Evolutionary conservation across 2,888 invertebrate species (phyloP).

Genomic region (Acleris literana): DNA sequence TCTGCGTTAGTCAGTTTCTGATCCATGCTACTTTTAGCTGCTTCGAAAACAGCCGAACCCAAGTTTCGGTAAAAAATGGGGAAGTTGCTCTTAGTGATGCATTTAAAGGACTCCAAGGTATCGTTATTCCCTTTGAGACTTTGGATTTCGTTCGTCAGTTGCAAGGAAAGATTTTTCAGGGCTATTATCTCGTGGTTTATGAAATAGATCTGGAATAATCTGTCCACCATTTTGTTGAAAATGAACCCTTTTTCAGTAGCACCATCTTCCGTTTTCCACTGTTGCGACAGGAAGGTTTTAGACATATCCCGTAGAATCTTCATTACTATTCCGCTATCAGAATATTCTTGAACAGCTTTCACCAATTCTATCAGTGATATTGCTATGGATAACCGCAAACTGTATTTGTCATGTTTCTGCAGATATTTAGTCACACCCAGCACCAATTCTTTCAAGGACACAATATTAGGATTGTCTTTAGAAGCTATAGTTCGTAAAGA

Average conservation of each 20-base stretch:
- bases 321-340: slow-evolving; percentile 63
- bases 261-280: slow-evolving; percentile 88
- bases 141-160: slow-evolving; percentile 82
- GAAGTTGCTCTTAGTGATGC: slow-evolving; percentile 87
- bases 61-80: slow-evolving; percentile 86
- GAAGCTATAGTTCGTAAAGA: slow-evolving; percentile 68
- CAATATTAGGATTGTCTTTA: slow-evolving; percentile 52
- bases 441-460: slow-evolving; percentile 65
- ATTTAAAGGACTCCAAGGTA: slow-evolving; percentile 83
- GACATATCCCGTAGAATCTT: slow-evolving; percentile 74
- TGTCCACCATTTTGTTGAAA: slow-evolving; percentile 86
- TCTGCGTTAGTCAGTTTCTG: slow-evolving; percentile 82
- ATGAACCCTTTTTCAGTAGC: slow-evolving; percentile 85
- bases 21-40: slow-evolving; percentile 76
- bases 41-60: slow-evolving; percentile 84
- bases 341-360: slow-evolving; percentile 73
- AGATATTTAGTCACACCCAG: slow-evolving; percentile 67
- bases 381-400: slow-evolving; percentile 81
- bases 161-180: slow-evolving; percentile 82
- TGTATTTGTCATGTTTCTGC: slow-evolving; percentile 74
- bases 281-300: slow-evolving; percentile 82
- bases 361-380: slow-evolving; percentile 80
- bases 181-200: slow-evolving; percentile 82
- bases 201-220: slow-evolving; percentile 86
- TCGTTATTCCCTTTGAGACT: slow-evolving; percentile 83